Base-by-base conservation (phyloP, 2,888 invertebrate genomes). In the Athripsodes cinereus region DNA sequence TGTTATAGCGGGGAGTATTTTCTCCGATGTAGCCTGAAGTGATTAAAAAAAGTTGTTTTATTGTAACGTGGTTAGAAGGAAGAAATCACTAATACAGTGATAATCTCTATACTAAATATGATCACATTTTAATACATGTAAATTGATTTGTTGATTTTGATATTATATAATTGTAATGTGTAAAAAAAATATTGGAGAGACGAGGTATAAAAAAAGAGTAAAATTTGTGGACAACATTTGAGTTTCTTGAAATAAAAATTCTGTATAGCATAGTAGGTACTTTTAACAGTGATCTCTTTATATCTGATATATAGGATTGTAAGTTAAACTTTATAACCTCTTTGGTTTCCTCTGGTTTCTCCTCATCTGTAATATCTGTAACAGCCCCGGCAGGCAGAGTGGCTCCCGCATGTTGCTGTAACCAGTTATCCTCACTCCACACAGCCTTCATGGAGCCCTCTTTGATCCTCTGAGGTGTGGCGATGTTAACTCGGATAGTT, bases 381-480 rank as follows among this genome's bases (percentile, higher is more conserved):
- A 66, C 66, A 19, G 65, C 69, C 2, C 73, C 74, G 1, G 79
- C 74, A 13, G 84, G 77, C 11, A 87, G 78, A 0, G 95, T 95
- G 69, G 92, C 92, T 1, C 96, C 96, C 1, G 96, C 96, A 78
- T 98, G 96, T 70, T 95, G 91, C 71, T 95, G 94, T n/a, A 99
- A 74, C 99, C 99, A 99, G 53, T 86, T 84, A 72, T 99, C 99
- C 70, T 98, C 98, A 0, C 96, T 91, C 99, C 99, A 99, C 1
- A 99, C 96, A 1, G 96, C 92, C 63, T 92, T 83, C 0, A 92
- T 90, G 8, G 93, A 94, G 21, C 96, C 95, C 77, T 98, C 97
- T 71, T 95, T 96, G 55, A 96, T 90, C 66, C 93, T 87, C 71
- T 96, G 95, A 2, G 99, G 98, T 66, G 96, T 96, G 2, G 99